Evolutionary conservation across 2,797 vertebrate genomes (phyloP), one percentile per base, ranked within the genome.

Genomic region (Lindbergichthys nudifrons): DNA sequence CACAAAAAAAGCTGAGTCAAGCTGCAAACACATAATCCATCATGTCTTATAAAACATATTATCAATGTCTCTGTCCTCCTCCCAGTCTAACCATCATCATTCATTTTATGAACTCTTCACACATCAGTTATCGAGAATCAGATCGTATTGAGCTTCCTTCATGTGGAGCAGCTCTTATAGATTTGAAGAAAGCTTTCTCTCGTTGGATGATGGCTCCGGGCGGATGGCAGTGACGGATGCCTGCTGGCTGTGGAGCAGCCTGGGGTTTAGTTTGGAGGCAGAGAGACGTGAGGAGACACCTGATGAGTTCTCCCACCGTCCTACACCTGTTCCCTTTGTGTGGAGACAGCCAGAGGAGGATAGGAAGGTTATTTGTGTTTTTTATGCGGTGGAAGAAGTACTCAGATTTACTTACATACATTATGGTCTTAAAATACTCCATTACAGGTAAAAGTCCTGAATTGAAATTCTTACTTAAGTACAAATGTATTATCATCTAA

Each of bases 141-240:
- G 45, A 52, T 52, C 50, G 60, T 26, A 23, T 43, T 8, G 32
- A 67, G 69, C 57, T 23, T 32, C 52, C 19, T 57, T 43, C 19
- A 5, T 23, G 47, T 48, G 13, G 47, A 45, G 58, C 66, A 0
- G 48, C 50, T 75, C 65, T 50, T 41, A 58, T 57, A n/a, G 69
- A 53, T 62, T 79, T 73, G 50, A 43, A 48, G 43, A 61, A 41
- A 62, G 65, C 52, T 3, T 23, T 32, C 57, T 14, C 19, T 36
- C 3, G 23, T 6, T 9, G 48, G 69, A 58, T 42, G 73, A 65
- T 42, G 26, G 75, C 65, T 56, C 3, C 43, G 13, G 7, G 56
- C 62, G 15, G 50, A 77, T 59, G 79, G 73, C 67, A 56, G 65
- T 70, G 77, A 84, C 77, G 63, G 75, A 80, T 82, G 77, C 70